Base-by-base conservation (phyloP, 2,888 invertebrate species). In the Ferdinandea cuprea region DNA sequence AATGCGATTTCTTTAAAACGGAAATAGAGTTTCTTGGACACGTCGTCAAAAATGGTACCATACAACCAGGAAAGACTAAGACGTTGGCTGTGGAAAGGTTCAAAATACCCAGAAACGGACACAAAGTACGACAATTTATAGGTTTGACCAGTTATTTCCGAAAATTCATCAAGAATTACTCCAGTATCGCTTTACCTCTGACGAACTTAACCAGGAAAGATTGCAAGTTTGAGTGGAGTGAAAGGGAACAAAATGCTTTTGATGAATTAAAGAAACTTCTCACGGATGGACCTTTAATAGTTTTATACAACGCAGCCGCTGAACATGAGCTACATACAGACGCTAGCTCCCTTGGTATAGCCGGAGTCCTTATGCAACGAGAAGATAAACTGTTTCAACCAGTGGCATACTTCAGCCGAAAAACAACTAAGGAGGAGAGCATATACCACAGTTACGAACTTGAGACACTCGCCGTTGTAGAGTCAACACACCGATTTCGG, bases 381-480 rank as follows among this genome's bases (percentile, higher is more conserved):
- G 72, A 71, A 13, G 7, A 35, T 2, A 59, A 17, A 0, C 2
- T 8, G 1, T 5, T 54, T 0, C 61, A 42, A 4, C 73, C 56
- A 0, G 56, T 73, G 3, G 21, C 73, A 1, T 83, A 72, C 30
- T 85, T n/a, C 15, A 85, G 76, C 30, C n/a, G 81, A 8, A 71
- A 74, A 1, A 81, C 78, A 0, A 76, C 56, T 79, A n/a, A n/a
- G n/a, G n/a, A n/a, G n/a, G n/a, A n/a, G n/a, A n/a, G n/a, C n/a
- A n/a, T n/a, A n/a, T n/a, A 52, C 4, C 79, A 85, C 5, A 85
- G 78, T 13, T 85, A 50, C 13, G 68, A 54, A 13, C 11, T 76
- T 11, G 81, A 86, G 21, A 50, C 81, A 1, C 19, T 86, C 11
- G 85, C 85, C 1, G 58, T 61, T 44, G n/a, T n/a, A n/a, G n/a